Conservation (phyloP, 2,797 vertebrate genomes). For the Chaunax sp. region DNA sequence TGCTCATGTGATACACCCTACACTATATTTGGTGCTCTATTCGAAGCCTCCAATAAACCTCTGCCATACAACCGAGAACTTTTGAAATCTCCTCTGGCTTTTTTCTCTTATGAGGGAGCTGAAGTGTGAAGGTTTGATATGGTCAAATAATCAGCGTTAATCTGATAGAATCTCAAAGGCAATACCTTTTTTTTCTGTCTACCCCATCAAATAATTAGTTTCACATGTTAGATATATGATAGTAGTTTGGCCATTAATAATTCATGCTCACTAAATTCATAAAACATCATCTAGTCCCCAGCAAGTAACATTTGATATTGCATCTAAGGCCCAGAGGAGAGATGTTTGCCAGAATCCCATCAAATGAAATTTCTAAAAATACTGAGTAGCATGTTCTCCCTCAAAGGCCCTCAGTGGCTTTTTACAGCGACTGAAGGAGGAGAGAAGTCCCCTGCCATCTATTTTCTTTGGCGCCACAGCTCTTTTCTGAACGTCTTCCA, state of each 20-base stretch:
- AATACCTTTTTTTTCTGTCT: constrained; percentile 47
- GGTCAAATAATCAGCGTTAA: constrained; percentile 74
- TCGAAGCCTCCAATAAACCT: constrained; percentile 45
- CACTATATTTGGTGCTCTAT: constrained; percentile 18
- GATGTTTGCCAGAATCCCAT: constrained; percentile 84
- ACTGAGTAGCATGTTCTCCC: constrained; percentile 79
- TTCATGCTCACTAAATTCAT: constrained; percentile 84
- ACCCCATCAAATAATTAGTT: constrained; percentile 74
- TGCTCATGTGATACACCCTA: constrained; percentile 24
- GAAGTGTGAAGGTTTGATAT: constrained; percentile 75
- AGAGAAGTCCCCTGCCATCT: constrained; percentile 83
- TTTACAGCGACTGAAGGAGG: constrained; percentile 73
- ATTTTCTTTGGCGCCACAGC: constrained; percentile 92
- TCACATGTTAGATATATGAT: constrained; percentile 79
- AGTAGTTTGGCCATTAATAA: constrained; percentile 79
- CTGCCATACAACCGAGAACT: constrained; percentile 30
- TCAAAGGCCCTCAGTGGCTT: constrained; percentile 79
- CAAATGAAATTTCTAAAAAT: constrained; percentile 86
- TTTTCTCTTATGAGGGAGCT: constrained; percentile 59
- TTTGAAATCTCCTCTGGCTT: constrained; percentile 58
- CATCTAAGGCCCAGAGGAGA: constrained; percentile 84
- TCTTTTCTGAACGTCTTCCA: constrained; percentile 91
- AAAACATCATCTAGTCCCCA: constrained; percentile 82
- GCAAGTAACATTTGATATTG: constrained; percentile 87
- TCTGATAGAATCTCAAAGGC: constrained; percentile 70